Conservation (phyloP, 2,113 vertebrate genomes). For the Calypte anna region DNA sequence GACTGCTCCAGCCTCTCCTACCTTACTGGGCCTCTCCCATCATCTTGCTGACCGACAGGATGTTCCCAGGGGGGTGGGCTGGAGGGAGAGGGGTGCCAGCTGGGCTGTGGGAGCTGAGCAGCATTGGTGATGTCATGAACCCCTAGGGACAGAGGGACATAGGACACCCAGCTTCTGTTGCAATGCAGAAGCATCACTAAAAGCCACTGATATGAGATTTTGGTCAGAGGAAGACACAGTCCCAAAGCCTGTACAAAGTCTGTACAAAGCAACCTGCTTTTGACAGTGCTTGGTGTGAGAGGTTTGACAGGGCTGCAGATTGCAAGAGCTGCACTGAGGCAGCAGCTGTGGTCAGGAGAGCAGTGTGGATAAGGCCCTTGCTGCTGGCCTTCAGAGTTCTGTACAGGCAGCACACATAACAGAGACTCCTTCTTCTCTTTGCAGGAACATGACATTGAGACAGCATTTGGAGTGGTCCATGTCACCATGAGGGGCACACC, state of each 20-base stretch:
- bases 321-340: background rate
- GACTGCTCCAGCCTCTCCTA: background rate
- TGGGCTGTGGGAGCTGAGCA: background rate
- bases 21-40: background rate
- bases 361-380: background rate
- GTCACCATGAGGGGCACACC: conserved; percentile 91
- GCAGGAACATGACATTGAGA: conserved; percentile 96
- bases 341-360: background rate
- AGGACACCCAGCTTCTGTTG: background rate
- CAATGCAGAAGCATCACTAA: background rate
- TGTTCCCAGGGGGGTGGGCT: accelerated
- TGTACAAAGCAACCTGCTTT: background rate
- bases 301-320: background rate
- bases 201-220: background rate
- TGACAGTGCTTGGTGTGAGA: background rate
- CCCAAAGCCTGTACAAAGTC: background rate
- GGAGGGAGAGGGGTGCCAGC: background rate
- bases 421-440: conserved; percentile 46
- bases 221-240: background rate
- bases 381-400: background rate
- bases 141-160: background rate
- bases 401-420: background rate
- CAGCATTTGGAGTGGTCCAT: conserved; percentile 88
- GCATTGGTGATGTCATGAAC: background rate
- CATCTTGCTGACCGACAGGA: accelerated